Evolutionary conservation across 2,888 invertebrate genomes (phyloP), one percentile per base, ranked within the genome.

Genomic region (Carterocephalus palaemon): DNA sequence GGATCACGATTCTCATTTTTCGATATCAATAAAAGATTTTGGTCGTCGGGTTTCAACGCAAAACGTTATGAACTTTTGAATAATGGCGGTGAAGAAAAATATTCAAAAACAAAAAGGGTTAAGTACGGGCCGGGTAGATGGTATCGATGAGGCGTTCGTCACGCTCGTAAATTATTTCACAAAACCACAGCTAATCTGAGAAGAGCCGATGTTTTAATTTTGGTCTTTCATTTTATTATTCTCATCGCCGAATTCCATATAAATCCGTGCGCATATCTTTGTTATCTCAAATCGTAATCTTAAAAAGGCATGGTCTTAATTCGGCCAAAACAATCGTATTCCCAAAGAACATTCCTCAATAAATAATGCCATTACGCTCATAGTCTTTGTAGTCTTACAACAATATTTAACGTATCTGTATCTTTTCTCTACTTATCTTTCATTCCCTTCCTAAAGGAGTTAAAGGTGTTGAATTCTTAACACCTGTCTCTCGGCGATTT

Each of bases 151-250:
- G 68, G 72, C 76, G 75, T 84, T 76, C 85, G 86, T 84, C 83
- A 85, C 83, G 86, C 79, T 81, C 81, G 75, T 85, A 85, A 85
- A 84, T 84, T 82, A 84, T 83, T 81, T 80, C 74, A 78, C 75
- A 78, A 83, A 83, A 78, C 79, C 82, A 74, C 75, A 73, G 82
- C 83, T 82, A 84, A 85, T 84, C 81, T 74, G 71, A 69, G 70
- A 72, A 74, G 64, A 66, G 64, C 58, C 75, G 75, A 84, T 81
- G 82, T 84, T 83, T 85, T 85, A 85, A 85, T 85, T 85, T 82
- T 75, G 71, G 58, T 63, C 72, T 70, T 70, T 69, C 67, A 64
- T 81, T 73, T 72, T 75, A 70, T 67, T 70, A 64, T 67, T 69
- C 56, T 54, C 56, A 60, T 66, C 60, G 64, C 58, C 48, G 70